phyloP scores from a whole-genome alignment of 2,113 vertebrate species.

The Rhizomys pruinosus region DNA sequence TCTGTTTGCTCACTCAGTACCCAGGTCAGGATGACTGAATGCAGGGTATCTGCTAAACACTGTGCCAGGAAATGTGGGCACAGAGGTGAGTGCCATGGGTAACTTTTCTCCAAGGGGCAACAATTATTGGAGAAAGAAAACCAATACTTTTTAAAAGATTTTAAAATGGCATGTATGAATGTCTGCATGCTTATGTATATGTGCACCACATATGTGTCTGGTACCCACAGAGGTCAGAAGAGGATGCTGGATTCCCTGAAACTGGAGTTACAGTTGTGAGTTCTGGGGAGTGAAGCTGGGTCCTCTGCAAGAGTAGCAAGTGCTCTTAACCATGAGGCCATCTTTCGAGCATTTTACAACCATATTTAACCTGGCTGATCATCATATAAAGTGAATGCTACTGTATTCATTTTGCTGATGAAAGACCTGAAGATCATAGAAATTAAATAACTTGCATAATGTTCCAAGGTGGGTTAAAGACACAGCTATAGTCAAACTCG shows the following conservation, averaged over 20 bases:
- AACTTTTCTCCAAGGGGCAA: not conserved
- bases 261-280: no score
- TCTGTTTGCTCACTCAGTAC: not conserved
- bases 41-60: not conserved
- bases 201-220: no score
- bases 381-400: not conserved
- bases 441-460: not conserved
- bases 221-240: no score
- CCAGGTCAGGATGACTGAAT: not conserved
- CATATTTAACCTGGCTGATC: slow-evolving; percentile 1
- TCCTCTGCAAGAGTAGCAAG: no score
- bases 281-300: no score
- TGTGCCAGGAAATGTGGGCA: not conserved
- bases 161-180: no score
- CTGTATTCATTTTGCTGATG: not conserved
- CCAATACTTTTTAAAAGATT: not conserved
- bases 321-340: no score
- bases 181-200: no score
- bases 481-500: slow-evolving; percentile 5
- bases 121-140: slow-evolving; percentile 34
- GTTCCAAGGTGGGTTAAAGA: not conserved
- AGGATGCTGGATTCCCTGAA: no score
- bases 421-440: not conserved
- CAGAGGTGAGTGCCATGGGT: not conserved
- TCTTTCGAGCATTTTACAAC: not conserved